A percentile compares a stretch with the other conserved stretches of the same genome.
phyloP scores from a whole-genome alignment of 64 coral and sea anemone genomes.

The Dendronephthya gigantea region DNA sequence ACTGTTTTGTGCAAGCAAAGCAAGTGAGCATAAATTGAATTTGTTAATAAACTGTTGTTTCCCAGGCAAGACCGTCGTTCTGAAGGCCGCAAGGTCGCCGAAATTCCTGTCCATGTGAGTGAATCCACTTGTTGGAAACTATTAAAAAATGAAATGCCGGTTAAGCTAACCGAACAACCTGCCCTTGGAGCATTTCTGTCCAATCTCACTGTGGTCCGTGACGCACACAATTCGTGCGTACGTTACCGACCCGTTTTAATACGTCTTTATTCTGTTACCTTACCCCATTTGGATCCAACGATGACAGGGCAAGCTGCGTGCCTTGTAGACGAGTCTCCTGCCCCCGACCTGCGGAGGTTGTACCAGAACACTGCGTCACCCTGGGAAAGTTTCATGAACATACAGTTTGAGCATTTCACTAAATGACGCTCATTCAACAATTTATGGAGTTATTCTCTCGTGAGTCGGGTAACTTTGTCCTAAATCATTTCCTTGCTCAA shows the following conservation, averaged over 20 bases:
- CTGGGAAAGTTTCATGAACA: neutral
- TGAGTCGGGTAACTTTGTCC: too few species aligned
- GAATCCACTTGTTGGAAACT: slow-evolving; percentile 78
- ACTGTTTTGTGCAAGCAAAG: neutral
- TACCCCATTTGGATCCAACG: slow-evolving; percentile 69
- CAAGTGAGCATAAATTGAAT: neutral
- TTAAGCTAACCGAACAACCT: neutral
- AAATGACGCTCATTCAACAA: neutral
- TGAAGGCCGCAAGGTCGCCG: slow-evolving; percentile 16
- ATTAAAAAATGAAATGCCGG: neutral
- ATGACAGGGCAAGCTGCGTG: slow-evolving; percentile 64
- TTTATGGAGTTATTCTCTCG: too few species aligned
- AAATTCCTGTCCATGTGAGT: slow-evolving; percentile 44
- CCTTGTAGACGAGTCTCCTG: slow-evolving; percentile 17
- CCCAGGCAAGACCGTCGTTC: neutral
- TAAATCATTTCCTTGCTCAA: too few species aligned
- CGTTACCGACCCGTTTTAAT: too few species aligned
- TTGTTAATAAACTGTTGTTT: neutral
- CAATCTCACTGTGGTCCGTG: too few species aligned
- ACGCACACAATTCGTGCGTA: too few species aligned
- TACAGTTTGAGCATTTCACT: neutral
- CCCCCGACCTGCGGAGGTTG: slow-evolving; percentile 42
- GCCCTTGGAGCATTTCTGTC: too few species aligned
- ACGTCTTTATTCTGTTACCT: neutral
- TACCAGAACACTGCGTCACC: slow-evolving; percentile 61